A percentile compares a stretch with the other conserved stretches of the same genome.
Evolutionary conservation across 2,797 vertebrate species (phyloP).

Genomic region (Rachycentron canadum): DNA sequence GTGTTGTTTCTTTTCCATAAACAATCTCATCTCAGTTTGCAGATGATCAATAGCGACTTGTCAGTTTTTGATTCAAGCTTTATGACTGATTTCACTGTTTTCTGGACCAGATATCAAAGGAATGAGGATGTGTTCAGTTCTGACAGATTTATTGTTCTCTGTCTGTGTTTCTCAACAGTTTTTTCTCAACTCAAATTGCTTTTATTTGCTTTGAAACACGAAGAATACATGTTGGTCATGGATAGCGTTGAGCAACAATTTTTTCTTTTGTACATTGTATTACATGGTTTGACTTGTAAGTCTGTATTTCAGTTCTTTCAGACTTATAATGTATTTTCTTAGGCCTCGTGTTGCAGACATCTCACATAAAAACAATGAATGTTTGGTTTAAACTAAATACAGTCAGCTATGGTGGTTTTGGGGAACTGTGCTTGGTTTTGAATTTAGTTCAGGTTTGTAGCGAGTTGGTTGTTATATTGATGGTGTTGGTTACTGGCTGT

Average conservation of each 20-base stretch:
- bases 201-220: constrained; percentile 8
- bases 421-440: constrained; percentile 10
- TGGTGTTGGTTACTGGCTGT: not conserved
- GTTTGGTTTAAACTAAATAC: constrained; percentile 1
- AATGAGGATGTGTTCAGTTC: constrained; percentile 2
- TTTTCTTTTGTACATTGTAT: not conserved
- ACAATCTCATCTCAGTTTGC: constrained; percentile 8
- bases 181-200: not conserved
- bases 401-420: constrained; percentile 11
- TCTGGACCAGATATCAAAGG: constrained; percentile 37
- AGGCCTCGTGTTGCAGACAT: not conserved
- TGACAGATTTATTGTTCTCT: constrained; percentile 13
- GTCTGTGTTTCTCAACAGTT: not conserved
- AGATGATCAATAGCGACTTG: constrained; percentile 36
- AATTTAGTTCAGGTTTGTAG: constrained; percentile 28
- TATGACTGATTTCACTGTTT: constrained; percentile 16
- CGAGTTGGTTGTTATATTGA: not conserved
- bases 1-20: not conserved
- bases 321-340: not conserved
- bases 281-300: not conserved
- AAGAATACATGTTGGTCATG: not conserved
- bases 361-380: not conserved
- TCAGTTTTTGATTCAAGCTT: constrained; percentile 22
- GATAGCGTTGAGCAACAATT: not conserved
- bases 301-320: not conserved